Evolutionary conservation across 2,888 invertebrate species (phyloP).

Genomic region (Nomada ferruginata): DNA sequence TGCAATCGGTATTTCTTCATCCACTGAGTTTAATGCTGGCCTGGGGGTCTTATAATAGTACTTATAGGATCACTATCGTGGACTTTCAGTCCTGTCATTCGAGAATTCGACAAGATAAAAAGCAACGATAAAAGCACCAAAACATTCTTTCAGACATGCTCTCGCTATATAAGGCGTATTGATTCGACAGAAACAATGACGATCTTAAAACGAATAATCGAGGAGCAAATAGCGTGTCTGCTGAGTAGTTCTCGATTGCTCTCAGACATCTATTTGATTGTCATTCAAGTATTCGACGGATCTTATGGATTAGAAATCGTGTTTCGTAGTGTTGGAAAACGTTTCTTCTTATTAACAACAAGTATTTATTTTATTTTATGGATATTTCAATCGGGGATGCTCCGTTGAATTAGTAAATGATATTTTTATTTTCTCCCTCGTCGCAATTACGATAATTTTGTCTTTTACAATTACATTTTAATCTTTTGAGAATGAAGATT

Average conservation of each 20-base stretch:
- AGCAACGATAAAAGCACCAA: neutral
- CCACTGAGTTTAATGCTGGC: neutral
- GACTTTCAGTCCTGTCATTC: constrained; percentile 4
- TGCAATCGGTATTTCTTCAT: constrained; percentile 23
- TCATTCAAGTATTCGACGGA: neutral
- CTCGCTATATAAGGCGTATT: neutral
- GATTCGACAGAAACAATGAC: constrained; percentile 3
- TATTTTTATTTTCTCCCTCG: too few relatives aligned
- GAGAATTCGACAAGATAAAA: constrained; percentile 1
- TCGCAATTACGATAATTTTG: too few relatives aligned
- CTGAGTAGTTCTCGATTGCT: neutral
- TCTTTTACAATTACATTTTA: too few relatives aligned
- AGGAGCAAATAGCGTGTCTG: neutral
- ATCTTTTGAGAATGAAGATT: too few relatives aligned
- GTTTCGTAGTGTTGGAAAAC: too few relatives aligned
- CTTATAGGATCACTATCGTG: neutral
- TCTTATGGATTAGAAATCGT: too few relatives aligned
- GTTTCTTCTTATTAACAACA: too few relatives aligned
- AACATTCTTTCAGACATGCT: neutral
- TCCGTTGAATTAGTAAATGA: too few relatives aligned
- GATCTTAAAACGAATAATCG: neutral
- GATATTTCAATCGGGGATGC: too few relatives aligned
- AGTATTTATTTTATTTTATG: too few relatives aligned
- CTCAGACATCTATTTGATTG: neutral
- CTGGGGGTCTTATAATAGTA: neutral